Conservation (phyloP, 2,113 vertebrate genomes). For the Perognathus longimembris region DNA sequence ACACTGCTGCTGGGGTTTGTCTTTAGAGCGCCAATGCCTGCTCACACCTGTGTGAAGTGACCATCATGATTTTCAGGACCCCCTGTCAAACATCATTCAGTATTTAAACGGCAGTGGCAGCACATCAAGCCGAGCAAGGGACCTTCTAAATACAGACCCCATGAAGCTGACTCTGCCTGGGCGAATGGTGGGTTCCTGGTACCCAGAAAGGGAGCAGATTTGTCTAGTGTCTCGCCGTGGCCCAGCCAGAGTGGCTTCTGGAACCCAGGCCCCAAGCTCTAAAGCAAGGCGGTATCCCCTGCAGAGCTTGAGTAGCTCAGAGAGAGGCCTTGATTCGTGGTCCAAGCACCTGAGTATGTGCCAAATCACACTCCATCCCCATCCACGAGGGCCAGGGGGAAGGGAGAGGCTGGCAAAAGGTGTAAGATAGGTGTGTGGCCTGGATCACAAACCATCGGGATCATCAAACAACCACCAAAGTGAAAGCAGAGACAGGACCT, state of each 20-base stretch:
- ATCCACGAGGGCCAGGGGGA: neutral
- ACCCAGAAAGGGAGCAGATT: neutral
- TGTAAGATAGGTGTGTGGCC: neutral
- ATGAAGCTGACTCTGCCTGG: neutral
- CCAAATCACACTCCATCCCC: too few species aligned
- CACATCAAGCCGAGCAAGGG: accelerated
- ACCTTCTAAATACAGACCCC: neutral
- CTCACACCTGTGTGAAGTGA: too few species aligned
- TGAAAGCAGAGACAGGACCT: neutral
- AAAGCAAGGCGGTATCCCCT: neutral
- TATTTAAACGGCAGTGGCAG: neutral
- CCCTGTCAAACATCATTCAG: neutral
- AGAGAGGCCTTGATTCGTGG: neutral
- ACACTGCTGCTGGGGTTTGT: neutral
- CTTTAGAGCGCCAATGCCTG: neutral
- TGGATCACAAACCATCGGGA: neutral
- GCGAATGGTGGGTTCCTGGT: neutral
- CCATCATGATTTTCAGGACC: neutral
- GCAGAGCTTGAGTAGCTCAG: neutral
- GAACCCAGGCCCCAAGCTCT: too few species aligned
- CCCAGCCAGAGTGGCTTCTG: neutral
- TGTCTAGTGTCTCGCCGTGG: neutral
- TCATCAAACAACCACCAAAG: neutral
- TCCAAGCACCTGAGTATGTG: neutral
- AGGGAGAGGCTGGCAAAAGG: neutral